Percentiles rank a stretch among this genome's conserved stretches.
Conservation (phyloP, 2,797 vertebrate species). For the Chromis chromis region DNA sequence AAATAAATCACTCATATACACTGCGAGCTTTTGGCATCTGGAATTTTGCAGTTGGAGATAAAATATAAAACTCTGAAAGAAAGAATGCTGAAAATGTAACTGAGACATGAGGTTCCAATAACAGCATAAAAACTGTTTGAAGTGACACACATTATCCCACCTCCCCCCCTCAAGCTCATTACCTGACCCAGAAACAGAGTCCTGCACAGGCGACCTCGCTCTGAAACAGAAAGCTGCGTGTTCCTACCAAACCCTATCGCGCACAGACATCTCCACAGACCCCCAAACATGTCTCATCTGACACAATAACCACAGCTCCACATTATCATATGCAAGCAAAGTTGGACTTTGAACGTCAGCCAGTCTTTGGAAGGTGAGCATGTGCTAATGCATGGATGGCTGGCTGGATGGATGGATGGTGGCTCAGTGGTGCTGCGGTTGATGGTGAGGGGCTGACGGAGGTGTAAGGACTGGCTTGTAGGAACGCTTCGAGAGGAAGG, state of each 20-base stretch:
- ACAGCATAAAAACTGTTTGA: constrained; percentile 56
- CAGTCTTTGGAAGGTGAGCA: constrained; percentile 60
- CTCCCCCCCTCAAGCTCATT: constrained; percentile 52
- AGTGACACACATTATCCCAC: constrained; percentile 56
- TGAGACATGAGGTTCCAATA: constrained; percentile 77
- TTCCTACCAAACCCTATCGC: constrained; percentile 56
- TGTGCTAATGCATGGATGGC: constrained; percentile 23
- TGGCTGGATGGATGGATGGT: neutral
- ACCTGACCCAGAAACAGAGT: constrained; percentile 62
- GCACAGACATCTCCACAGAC: constrained; percentile 65
- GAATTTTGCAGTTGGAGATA: constrained; percentile 60
- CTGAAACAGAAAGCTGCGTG: constrained; percentile 34
- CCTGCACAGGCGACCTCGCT: constrained; percentile 27
- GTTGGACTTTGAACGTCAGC: constrained; percentile 47
- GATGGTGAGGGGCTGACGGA: neutral
- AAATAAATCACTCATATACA: constrained; percentile 15
- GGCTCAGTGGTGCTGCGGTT: constrained; percentile 18
- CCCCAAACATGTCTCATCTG: constrained; percentile 69
- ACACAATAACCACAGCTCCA: constrained; percentile 64
- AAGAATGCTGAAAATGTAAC: constrained; percentile 65
- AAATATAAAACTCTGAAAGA: constrained; percentile 49
- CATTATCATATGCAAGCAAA: constrained; percentile 52
- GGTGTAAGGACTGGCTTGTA: constrained; percentile 15
- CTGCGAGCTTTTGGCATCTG: constrained; percentile 45
- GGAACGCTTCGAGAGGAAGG: constrained; percentile 19